Conservation (phyloP, 2,888 invertebrate genomes). For the Emmelina monodactyla region DNA sequence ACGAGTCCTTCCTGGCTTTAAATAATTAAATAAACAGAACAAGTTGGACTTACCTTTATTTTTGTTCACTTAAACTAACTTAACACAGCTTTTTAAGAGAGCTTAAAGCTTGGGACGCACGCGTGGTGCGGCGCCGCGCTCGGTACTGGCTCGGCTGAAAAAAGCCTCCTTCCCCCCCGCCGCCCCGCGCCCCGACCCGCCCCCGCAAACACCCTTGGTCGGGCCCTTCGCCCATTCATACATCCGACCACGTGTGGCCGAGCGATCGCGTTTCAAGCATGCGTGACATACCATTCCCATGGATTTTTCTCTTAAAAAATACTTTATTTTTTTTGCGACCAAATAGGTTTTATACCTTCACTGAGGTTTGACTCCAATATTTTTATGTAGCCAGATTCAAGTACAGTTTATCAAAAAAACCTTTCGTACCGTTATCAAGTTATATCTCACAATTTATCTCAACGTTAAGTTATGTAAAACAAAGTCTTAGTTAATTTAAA, state of each 20-base stretch:
- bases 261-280: slow-evolving; percentile 42
- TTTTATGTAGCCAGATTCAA: no score
- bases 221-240: slow-evolving; percentile 35
- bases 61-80: not conserved
- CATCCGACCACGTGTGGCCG: slow-evolving; percentile 51
- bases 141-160: slow-evolving; percentile 58
- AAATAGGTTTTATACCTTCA: no score
- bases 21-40: no score
- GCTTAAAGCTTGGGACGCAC: slow-evolving; percentile 21
- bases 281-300: slow-evolving; percentile 50
- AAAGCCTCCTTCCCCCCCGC: slow-evolving; percentile 41
- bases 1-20: no score
- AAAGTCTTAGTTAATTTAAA: no score
- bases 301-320: slow-evolving; percentile 14
- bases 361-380: no score
- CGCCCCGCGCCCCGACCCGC: slow-evolving; percentile 20
- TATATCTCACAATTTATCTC: no score
- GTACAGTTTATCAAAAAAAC: no score
- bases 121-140: slow-evolving; percentile 30
- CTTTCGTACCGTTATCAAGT: no score
- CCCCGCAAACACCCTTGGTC: slow-evolving; percentile 16
- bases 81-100: slow-evolving; percentile 6
- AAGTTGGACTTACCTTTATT: not conserved
- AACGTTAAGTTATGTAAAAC: no score
- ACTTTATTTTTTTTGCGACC: slow-evolving; percentile 1